Evolutionary conservation across 2,797 vertebrate genomes (phyloP).

Genomic region (Onychomys torridus): DNA sequence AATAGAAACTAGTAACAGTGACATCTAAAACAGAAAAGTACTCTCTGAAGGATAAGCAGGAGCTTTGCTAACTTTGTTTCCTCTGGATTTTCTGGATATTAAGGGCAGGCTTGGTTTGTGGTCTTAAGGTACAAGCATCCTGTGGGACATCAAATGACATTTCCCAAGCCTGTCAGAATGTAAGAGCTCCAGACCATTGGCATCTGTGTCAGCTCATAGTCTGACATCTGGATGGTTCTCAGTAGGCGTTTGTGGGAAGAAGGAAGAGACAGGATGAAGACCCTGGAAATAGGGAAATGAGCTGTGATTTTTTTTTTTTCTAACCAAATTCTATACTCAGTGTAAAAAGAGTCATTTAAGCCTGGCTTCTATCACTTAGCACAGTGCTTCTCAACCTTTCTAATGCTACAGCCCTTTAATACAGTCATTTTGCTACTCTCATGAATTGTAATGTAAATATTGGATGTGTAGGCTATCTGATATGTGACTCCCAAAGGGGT

Average conservation of each 20-base stretch:
- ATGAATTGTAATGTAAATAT: not conserved
- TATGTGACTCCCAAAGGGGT: not conserved
- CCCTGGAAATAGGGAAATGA: not conserved
- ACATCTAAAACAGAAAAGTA: not conserved
- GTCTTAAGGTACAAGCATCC: not conserved
- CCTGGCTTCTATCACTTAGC: not conserved
- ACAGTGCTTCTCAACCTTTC: not conserved
- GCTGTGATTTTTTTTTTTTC: not conserved
- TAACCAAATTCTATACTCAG: not conserved
- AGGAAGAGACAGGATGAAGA: conserved; percentile 41
- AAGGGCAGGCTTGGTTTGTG: not conserved
- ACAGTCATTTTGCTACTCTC: not conserved
- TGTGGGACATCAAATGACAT: not conserved
- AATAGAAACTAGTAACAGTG: not conserved
- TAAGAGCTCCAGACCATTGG: not conserved
- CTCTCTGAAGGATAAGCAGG: not conserved
- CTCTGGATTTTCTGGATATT: conserved; percentile 3
- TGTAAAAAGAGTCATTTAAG: not conserved
- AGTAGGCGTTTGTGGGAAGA: conserved; percentile 14
- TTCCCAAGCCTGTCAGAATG: not conserved
- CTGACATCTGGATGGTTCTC: not conserved
- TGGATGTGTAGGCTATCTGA: not conserved
- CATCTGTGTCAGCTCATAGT: not conserved
- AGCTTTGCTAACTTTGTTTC: conserved; percentile 14
- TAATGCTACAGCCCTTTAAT: no score